Evolutionary conservation across 2,888 invertebrate genomes (phyloP).

Genomic region (Neoascia interrupta): DNA sequence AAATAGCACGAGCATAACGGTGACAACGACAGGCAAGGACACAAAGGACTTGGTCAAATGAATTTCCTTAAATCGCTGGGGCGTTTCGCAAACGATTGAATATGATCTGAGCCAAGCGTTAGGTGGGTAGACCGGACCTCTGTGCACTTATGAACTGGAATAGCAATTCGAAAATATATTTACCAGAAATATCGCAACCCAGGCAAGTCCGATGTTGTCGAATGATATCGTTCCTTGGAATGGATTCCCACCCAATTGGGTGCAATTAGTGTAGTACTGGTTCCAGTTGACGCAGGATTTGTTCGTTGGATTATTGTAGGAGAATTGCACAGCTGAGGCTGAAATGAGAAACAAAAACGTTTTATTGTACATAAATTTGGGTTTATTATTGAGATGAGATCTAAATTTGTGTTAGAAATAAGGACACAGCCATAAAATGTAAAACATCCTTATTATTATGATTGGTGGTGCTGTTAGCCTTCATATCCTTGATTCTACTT

Average conservation of each 20-base stretch:
- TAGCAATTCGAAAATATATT: slow-evolving; percentile 78
- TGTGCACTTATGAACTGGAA: not conserved
- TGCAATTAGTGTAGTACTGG: slow-evolving; percentile 97
- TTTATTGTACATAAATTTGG: too few species aligned
- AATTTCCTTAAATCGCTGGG: slow-evolving; percentile 24
- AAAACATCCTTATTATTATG: too few species aligned
- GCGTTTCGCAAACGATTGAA: slow-evolving; percentile 37
- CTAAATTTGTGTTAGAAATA: too few species aligned
- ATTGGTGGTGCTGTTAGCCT: too few species aligned
- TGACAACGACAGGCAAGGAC: not conserved
- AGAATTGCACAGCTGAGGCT: slow-evolving; percentile 77
- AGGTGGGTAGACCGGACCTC: not conserved
- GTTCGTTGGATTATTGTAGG: slow-evolving; percentile 84
- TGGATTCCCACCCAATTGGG: slow-evolving; percentile 95
- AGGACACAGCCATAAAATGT: too few species aligned
- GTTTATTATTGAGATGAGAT: too few species aligned
- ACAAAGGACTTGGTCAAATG: slow-evolving; percentile 23
- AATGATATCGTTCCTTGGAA: slow-evolving; percentile 99
- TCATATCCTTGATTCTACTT: too few species aligned
- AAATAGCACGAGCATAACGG: slow-evolving; percentile 36
- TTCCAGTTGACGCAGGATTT: slow-evolving; percentile 98
- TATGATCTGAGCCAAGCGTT: not conserved
- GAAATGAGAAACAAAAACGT: slow-evolving; percentile 50
- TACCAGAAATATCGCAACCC: slow-evolving; percentile 99
- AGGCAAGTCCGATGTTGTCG: slow-evolving; percentile 99